Evolutionary conservation across 1,140 invertebrate species (phyloP).

Genomic region (Drosophila guanche): DNA sequence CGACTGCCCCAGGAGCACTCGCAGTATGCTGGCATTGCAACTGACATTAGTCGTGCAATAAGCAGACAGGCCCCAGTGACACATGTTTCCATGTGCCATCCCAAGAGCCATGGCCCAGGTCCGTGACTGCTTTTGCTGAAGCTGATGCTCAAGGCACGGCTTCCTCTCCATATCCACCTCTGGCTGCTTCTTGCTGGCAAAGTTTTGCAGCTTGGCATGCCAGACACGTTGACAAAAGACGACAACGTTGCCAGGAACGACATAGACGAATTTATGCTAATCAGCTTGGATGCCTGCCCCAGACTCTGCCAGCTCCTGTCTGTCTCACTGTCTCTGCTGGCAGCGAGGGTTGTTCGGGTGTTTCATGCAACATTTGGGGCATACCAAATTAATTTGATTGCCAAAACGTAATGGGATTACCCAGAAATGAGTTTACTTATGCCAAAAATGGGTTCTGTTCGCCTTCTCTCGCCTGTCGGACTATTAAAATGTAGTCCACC

Average conservation of each 20-base stretch:
- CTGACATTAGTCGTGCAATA: constrained; percentile 81
- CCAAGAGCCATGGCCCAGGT: constrained; percentile 45
- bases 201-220: constrained; percentile 75
- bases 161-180: constrained; percentile 5
- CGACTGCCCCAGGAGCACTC: constrained; percentile 27
- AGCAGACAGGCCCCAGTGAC: constrained; percentile 77
- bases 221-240: constrained; percentile 81
- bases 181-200: constrained; percentile 28
- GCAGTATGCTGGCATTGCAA: constrained; percentile 41
- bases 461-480: too few relatives aligned
- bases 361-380: constrained; percentile 44
- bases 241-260: constrained; percentile 69
- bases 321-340: constrained; percentile 24
- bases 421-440: constrained; percentile 26
- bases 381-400: constrained; percentile 56
- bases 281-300: constrained; percentile 66
- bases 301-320: constrained; percentile 3
- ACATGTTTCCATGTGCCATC: constrained; percentile 71
- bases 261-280: constrained; percentile 82
- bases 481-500: too few relatives aligned
- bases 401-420: constrained; percentile 45
- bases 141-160: constrained; percentile 3
- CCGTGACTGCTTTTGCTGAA: constrained; percentile 39
- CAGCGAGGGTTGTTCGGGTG: constrained; percentile 49
- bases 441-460: constrained; percentile 17